A percentile compares a stretch with the other conserved stretches of the same genome.
These are phyloP conservation scores for Spheniscus mendiculus DNA, from an alignment of 2,113 vertebrate genomes.

Conservation along the genomic window DNA sequence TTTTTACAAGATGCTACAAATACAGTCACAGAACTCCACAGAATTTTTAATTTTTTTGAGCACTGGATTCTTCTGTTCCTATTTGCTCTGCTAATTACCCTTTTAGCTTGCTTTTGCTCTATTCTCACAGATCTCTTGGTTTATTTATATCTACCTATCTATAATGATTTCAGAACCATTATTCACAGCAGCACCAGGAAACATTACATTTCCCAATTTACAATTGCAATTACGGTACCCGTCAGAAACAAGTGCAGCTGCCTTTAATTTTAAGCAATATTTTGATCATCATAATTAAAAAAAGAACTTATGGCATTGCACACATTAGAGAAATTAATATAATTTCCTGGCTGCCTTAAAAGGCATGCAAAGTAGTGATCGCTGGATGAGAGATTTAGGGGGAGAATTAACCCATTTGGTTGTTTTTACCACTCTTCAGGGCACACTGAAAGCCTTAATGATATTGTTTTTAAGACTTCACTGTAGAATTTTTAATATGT, in stretches of 20 bases:
- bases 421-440: not conserved
- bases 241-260: slow-evolving; percentile 80
- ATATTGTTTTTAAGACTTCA: not conserved
- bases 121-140: slow-evolving; percentile 68
- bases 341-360: slow-evolving; percentile 66
- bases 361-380: not conserved
- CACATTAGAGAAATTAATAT: slow-evolving; percentile 75
- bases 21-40: not conserved
- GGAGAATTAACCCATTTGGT: not conserved
- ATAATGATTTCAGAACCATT: slow-evolving; percentile 67
- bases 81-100: slow-evolving; percentile 70
- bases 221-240: slow-evolving; percentile 77
- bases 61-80: not conserved
- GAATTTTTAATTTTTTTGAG: not conserved
- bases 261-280: slow-evolving; percentile 81
- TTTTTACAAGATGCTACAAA: not conserved
- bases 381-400: not conserved
- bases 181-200: slow-evolving; percentile 73
- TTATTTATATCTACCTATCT: slow-evolving; percentile 78
- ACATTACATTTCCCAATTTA: slow-evolving; percentile 78
- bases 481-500: not conserved
- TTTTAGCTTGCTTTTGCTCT: slow-evolving; percentile 69
- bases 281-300: slow-evolving; percentile 84
- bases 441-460: not conserved
- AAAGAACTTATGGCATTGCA: slow-evolving; percentile 69